Evolutionary conservation across 2,113 vertebrate genomes (phyloP), one percentile per base, ranked within the genome.

Genomic region (Gyps fulvus): DNA sequence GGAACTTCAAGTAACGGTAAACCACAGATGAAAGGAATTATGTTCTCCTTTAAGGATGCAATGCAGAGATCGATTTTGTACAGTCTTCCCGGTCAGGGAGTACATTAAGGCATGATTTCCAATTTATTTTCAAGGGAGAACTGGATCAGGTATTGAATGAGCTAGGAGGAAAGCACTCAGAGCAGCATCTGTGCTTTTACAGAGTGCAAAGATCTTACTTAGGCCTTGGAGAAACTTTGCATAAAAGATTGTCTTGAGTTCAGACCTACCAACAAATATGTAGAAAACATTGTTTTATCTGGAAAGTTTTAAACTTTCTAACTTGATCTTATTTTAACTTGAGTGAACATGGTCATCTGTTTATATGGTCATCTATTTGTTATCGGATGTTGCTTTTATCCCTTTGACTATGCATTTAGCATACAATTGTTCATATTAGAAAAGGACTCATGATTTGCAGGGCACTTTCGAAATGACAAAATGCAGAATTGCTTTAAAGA

Each of bases 81-180:
- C 31, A 49, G 16, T 57, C 11, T 62, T 20, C 40, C 5, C 21
- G 31, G 23, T 70, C 34, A 90, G 32, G 43, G 65, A 40, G 21
- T 52, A 7, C 69, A 49, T 49, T 71, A 73, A 43, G 40, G 16
- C 16, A 10, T 43, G 71, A 13, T 63, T 83, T 50, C 38, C 38
- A 55, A 15, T 73, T 93, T 76, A 34, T 94, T 91, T 94, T 66
- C 55, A 83, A 59, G 63, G 32, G 50, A 88, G 11, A 78, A 55
- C 29, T 80, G 63, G 20, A 50, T 90, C n/a, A 36, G 16, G 13
- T 83, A 23, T 66, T 73, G 76, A 87, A 45, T 52, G 34, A 36
- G 21, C 27, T 66, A 31, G 27, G 42, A 92, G 21, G 16, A 80
- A 45, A 65, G 31, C 8, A 57, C 29, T 85, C 34, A 65, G 47